Evolutionary conservation across 1,140 invertebrate genomes (phyloP).

Genomic region (Pissodes strobi): DNA sequence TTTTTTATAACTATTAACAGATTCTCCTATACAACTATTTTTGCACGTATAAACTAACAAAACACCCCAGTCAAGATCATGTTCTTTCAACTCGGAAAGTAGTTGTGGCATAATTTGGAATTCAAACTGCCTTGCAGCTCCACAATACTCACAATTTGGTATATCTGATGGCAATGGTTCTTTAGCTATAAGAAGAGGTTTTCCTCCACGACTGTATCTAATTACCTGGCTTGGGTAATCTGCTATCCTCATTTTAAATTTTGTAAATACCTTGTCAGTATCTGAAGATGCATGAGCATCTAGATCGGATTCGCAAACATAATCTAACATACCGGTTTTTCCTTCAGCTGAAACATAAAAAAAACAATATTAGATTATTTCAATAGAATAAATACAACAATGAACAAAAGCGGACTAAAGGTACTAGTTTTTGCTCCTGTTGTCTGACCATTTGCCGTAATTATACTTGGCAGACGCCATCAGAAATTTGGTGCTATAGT

Average conservation of each 20-base stretch:
- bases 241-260: conserved; percentile 68
- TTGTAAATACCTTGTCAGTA: conserved; percentile 75
- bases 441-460: too few relatives aligned
- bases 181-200: conserved; percentile 79
- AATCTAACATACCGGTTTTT: conserved; percentile 67
- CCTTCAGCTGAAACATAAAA: conserved; percentile 57
- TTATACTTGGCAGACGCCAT: too few relatives aligned
- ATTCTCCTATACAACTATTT: conserved; percentile 69
- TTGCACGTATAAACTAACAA: conserved; percentile 85
- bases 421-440: too few relatives aligned
- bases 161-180: conserved; percentile 60
- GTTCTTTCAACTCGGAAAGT: conserved; percentile 71
- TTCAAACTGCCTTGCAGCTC: conserved; percentile 87
- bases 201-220: conserved; percentile 76
- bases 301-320: conserved; percentile 66
- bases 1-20: conserved; percentile 64
- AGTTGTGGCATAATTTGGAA: conserved; percentile 95
- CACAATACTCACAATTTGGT: conserved; percentile 79
- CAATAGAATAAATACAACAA: too few relatives aligned
- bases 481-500: too few relatives aligned
- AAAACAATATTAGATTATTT: not conserved
- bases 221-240: conserved; percentile 77
- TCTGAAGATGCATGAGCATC: conserved; percentile 62
- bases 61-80: conserved; percentile 88
- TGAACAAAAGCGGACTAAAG: too few relatives aligned